Percentiles rank a stretch among this genome's conserved stretches.
These are phyloP conservation scores for Diadegma fenestrale DNA, from an alignment of 2,888 invertebrate species.

Conservation along the genomic window DNA sequence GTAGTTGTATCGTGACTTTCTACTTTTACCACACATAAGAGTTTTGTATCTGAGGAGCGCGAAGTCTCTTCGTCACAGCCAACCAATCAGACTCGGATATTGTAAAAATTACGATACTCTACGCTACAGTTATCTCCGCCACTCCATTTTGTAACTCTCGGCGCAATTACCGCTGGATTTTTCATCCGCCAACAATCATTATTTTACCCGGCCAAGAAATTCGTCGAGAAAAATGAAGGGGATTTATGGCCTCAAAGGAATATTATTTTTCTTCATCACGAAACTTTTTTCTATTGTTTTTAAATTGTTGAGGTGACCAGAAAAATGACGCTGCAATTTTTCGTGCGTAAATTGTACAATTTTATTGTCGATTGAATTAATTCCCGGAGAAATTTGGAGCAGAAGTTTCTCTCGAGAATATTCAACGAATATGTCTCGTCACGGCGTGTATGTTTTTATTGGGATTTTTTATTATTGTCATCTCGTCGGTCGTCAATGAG, in stretches of 20 bases:
- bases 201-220: not conserved
- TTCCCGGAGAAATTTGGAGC: not conserved
- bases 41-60: conserved; percentile 2
- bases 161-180: not conserved
- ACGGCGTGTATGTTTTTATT: not conserved
- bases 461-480: not conserved
- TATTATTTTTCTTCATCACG: not conserved
- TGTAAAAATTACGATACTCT: conserved; percentile 1
- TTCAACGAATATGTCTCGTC: not conserved
- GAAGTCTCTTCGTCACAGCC: conserved; percentile 31
- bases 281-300: too few species aligned
- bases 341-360: not conserved
- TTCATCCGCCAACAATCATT: not conserved
- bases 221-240: too few species aligned
- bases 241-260: too few species aligned
- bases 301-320: too few species aligned
- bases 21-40: conserved; percentile 67
- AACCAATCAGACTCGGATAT: not conserved
- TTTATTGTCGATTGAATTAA: not conserved
- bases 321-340: not conserved
- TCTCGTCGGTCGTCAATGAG: not conserved
- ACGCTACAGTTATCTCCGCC: not conserved
- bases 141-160: not conserved
- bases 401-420: conserved; percentile 6
- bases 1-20: conserved; percentile 63